Evolutionary conservation across 2,797 vertebrate genomes (phyloP), one percentile per base, ranked within the genome.

Genomic region (Cetoscarus ocellatus): DNA sequence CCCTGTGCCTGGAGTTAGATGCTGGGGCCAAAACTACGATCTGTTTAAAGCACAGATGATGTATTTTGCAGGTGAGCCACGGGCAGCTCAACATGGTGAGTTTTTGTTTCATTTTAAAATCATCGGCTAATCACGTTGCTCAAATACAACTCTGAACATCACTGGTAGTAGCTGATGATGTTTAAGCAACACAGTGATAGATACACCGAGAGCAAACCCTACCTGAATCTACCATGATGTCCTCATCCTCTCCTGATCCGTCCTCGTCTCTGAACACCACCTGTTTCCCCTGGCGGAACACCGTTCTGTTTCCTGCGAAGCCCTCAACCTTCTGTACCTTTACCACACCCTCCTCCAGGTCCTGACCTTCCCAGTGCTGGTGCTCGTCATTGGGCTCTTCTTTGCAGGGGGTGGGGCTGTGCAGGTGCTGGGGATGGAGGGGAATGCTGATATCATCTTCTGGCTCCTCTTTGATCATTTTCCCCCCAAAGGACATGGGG

Each of bases 191-290:
- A 27, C 27, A 27, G 27, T 27, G 27, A 27, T 27, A 27, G 27
- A 27, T 18, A 5, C 34, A 60, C n/a, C 1, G n/a, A 7, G 0
- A 14, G 1, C 8, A 68, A 18, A 49, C 17, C 94, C 89, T 90
- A 97, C 98, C 98, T 0, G 98, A 99, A 77, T 99, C 98, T 14
- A 99, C 98, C 98, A 99, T 99, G 79, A 99, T 99, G 93, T 99
- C 98, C 80, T 99, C 98, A 0, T 99, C 98, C 0, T 99, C 97
- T 1, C 94, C 97, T 0, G 96, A 97, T 49, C 97, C 96, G 0
- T 99, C 98, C 77, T 99, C 97, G 0, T 99, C 98, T 49, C 98
- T 94, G 77, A 99, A 99, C 53, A 99, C 98, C 87, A 99, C 97
- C 84, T 99, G 98, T 86, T 99, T 99, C 14, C 98, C 98, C 91